Conservation (phyloP, 2,888 invertebrate genomes). For the Xestia ashworthii region DNA sequence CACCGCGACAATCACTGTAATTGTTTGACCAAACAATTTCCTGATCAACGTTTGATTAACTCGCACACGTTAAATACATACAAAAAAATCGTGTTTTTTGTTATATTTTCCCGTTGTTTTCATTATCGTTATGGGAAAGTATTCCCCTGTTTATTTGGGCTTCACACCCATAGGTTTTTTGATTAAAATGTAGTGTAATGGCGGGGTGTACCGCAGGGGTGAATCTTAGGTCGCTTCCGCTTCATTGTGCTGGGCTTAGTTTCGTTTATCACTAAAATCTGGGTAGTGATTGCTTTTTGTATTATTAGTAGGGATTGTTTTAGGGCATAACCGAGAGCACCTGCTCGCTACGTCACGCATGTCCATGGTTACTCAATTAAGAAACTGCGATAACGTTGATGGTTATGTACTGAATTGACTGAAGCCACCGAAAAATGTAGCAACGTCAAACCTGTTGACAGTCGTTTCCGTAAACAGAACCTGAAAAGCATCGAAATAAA, state of each 20-base stretch:
- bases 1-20: conserved; percentile 77
- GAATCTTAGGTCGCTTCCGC: conserved; percentile 81
- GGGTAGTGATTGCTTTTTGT: conserved; percentile 62
- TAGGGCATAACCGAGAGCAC: conserved; percentile 14
- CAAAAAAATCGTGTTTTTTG: conserved; percentile 80
- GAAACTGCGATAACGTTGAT: too few relatives aligned
- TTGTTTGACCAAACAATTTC: conserved; percentile 85
- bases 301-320: conserved; percentile 27
- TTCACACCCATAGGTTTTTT: conserved; percentile 89
- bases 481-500: neutral
- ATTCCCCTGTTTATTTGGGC: conserved; percentile 86
- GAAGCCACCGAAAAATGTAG: neutral
- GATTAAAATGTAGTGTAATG: conserved; percentile 87
- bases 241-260: conserved; percentile 72
- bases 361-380: too few relatives aligned
- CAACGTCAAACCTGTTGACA: neutral
- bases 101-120: conserved; percentile 82
- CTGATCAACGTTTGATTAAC: conserved; percentile 84
- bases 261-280: conserved; percentile 69
- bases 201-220: conserved; percentile 86
- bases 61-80: conserved; percentile 78
- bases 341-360: conserved; percentile 7
- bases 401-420: neutral
- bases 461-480: neutral
- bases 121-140: conserved; percentile 90